A percentile compares a stretch with the other conserved stretches of the same genome.
phyloP scores from a whole-genome alignment of 35 echinoderm and acorn worm genomes.

The Anneissia japonica region DNA sequence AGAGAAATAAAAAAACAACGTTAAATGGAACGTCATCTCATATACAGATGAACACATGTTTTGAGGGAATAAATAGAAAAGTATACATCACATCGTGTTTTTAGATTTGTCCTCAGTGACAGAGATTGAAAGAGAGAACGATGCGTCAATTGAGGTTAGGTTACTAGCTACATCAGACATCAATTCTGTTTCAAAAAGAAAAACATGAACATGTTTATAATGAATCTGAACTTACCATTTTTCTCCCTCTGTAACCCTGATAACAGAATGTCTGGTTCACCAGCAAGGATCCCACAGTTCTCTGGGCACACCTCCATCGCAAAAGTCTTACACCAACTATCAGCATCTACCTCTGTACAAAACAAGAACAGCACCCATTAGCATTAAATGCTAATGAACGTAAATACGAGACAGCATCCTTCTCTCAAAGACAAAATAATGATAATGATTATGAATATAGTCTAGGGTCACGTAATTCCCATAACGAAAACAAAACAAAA shows the following conservation, averaged over 20 bases:
- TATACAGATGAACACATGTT: not conserved
- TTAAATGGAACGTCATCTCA: not conserved
- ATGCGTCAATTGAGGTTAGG: not conserved
- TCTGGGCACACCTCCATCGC: constrained; percentile 8
- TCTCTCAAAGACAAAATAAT: not conserved
- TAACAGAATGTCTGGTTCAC: constrained; percentile 29
- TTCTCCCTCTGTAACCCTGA: constrained; percentile 22
- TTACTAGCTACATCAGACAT: not conserved
- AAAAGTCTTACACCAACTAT: constrained; percentile 31
- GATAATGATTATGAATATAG: not conserved
- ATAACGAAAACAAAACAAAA: not conserved
- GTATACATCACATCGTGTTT: not conserved
- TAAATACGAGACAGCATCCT: not conserved
- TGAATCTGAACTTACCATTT: constrained; percentile 2
- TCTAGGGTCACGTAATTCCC: not conserved
- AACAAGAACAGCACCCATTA: constrained; percentile 4
- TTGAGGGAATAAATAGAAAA: not conserved
- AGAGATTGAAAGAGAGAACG: not conserved
- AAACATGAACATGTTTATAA: not conserved
- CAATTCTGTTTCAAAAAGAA: not conserved
- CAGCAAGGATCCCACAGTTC: constrained; percentile 13
- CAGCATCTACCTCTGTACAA: constrained; percentile 20
- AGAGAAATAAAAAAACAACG: not conserved
- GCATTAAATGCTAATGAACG: not conserved
- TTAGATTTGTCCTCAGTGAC: not conserved